Percentiles rank a stretch among this genome's conserved stretches.
These are phyloP conservation scores for Cepphus grylle DNA, from an alignment of 2,113 vertebrate species.

Conservation along the genomic window DNA sequence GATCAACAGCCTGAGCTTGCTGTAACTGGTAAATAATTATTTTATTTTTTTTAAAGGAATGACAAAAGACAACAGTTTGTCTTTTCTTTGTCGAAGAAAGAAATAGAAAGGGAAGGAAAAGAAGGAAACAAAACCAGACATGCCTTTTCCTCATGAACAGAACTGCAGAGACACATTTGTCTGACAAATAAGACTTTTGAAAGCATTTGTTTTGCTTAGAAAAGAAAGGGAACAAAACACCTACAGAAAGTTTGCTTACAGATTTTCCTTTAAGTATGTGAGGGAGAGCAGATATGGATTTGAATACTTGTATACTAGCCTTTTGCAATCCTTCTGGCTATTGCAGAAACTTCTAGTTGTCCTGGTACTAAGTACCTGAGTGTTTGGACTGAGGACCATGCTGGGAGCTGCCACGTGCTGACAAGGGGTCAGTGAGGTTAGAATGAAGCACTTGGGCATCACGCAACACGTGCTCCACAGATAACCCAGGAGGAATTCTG, in stretches of 20 bases:
- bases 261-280: neutral
- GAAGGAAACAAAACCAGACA: slow-evolving; percentile 1
- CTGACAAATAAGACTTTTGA: neutral
- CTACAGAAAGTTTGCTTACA: neutral
- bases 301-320: neutral
- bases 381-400: neutral
- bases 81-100: neutral
- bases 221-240: neutral
- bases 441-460: neutral
- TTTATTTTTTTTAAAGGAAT: neutral
- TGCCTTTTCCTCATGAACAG: neutral
- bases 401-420: neutral
- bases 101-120: neutral
- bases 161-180: neutral
- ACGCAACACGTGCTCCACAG: accelerated
- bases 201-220: neutral
- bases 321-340: neutral
- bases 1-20: neutral
- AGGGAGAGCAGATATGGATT: neutral
- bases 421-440: neutral
- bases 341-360: neutral
- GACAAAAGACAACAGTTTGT: neutral
- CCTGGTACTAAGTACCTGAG: neutral
- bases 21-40: neutral
- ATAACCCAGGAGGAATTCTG: slow-evolving; percentile 43